A percentile compares a stretch with the other conserved stretches of the same genome.
Evolutionary conservation across 1,140 invertebrate genomes (phyloP).

Genomic region (Melitaea cinxia): DNA sequence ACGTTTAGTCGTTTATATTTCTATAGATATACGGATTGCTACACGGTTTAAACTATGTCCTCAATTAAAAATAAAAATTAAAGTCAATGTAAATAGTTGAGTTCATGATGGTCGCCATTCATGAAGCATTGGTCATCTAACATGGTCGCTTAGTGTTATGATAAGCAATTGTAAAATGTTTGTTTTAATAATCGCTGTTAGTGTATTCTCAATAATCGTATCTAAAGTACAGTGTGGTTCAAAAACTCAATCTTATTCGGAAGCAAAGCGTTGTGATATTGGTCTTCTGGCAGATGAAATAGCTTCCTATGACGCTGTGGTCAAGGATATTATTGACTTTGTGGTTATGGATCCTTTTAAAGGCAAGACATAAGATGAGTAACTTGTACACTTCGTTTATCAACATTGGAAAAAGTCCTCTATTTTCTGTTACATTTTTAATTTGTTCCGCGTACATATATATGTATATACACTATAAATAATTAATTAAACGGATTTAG

Average conservation of each 20-base stretch:
- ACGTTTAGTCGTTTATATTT: no score
- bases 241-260: constrained; percentile 41
- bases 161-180: constrained; percentile 21
- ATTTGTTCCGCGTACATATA: no score
- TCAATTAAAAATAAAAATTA: no score
- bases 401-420: no score
- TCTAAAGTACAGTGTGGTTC: constrained; percentile 19
- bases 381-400: no score
- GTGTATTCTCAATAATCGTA: constrained; percentile 11
- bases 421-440: no score
- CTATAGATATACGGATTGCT: no score
- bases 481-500: no score
- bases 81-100: no score
- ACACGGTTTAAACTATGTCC: no score
- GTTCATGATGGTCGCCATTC: constrained; percentile 8
- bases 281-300: constrained; percentile 82
- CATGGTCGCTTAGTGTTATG: constrained; percentile 14
- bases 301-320: constrained; percentile 81
- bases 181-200: constrained; percentile 4
- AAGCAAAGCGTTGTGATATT: constrained; percentile 65
- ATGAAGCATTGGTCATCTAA: constrained; percentile 12
- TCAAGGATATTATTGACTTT: constrained; percentile 83
- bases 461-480: no score
- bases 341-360: constrained; percentile 81
- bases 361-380: constrained; percentile 60